Conservation (phyloP, 2,888 invertebrate genomes). For the Belgica antarctica region DNA sequence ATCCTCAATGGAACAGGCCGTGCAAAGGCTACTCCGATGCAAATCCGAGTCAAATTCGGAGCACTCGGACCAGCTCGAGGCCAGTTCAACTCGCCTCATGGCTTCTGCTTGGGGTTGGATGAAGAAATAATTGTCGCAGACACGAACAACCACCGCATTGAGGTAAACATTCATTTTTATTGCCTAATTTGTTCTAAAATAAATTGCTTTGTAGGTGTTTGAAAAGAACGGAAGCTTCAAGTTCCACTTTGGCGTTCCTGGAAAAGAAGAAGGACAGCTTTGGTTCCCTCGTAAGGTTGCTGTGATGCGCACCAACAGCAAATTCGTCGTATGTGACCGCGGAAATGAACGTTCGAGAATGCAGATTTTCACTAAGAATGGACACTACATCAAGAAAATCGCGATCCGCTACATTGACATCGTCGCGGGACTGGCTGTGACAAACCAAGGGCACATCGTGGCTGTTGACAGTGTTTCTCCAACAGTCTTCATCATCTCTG, state of each 20-base stretch:
- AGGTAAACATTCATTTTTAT: conserved; percentile 58
- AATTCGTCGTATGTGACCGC: conserved; percentile 95
- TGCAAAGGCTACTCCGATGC: conserved; percentile 79
- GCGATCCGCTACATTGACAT: conserved; percentile 83
- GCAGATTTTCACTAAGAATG: conserved; percentile 96
- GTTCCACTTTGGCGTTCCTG: conserved; percentile 91
- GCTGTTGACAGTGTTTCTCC: conserved; percentile 97
- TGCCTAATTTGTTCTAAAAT: neutral
- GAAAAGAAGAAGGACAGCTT: conserved; percentile 92
- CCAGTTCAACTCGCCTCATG: conserved; percentile 96
- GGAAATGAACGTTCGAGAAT: conserved; percentile 94
- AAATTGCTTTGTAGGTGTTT: conserved; percentile 66
- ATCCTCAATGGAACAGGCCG: conserved; percentile 61
- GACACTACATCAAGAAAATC: conserved; percentile 93
- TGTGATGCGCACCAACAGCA: conserved; percentile 80
- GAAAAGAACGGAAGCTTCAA: conserved; percentile 91
- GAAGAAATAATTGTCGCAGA: conserved; percentile 96
- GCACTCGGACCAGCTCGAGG: conserved; percentile 88
- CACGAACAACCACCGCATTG: conserved; percentile 94
- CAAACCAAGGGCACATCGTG: conserved; percentile 87
- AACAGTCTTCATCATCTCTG: conserved; percentile 90
- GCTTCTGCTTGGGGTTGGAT: conserved; percentile 91
- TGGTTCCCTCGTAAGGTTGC: conserved; percentile 98
- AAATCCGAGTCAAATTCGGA: conserved; percentile 89
- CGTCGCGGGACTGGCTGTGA: conserved; percentile 92